These are phyloP conservation scores for Heterotis niloticus DNA, from an alignment of 2,113 vertebrate species.

Conservation along the genomic window DNA sequence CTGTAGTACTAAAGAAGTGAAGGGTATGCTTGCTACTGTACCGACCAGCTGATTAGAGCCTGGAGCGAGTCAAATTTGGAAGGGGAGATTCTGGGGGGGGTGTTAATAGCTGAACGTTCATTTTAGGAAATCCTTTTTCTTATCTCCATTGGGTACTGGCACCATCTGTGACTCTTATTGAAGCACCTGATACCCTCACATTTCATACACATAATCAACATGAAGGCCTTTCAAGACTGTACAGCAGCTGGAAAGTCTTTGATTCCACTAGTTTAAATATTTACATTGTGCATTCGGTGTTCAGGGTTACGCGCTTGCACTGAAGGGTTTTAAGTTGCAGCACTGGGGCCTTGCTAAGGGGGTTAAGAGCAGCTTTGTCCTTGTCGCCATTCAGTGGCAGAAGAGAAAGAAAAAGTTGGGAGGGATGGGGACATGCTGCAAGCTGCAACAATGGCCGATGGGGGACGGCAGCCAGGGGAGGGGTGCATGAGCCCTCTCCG, in stretches of 20 bases:
- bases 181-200: too few relatives aligned
- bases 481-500: constrained; percentile 40
- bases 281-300: too few relatives aligned
- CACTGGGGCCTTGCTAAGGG: neutral
- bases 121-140: too few relatives aligned
- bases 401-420: constrained; percentile 25
- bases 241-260: too few relatives aligned
- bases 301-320: too few relatives aligned
- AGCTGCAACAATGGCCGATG: constrained; percentile 27
- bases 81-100: too few relatives aligned
- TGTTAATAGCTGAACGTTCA: too few relatives aligned
- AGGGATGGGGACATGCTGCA: constrained; percentile 28
- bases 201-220: too few relatives aligned
- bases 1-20: constrained; percentile 48
- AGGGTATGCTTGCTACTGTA: neutral
- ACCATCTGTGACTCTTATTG: too few relatives aligned
- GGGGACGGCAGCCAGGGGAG: constrained; percentile 33
- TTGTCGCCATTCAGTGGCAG: neutral
- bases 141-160: too few relatives aligned
- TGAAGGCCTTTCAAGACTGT: too few relatives aligned
- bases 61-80: constrained; percentile 11
- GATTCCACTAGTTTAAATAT: too few relatives aligned
- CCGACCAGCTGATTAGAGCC: neutral
- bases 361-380: neutral
- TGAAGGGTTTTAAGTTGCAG: neutral